A percentile compares a stretch with the other conserved stretches of the same genome.
Conservation (phyloP, 2,113 vertebrate species). For the Amphiprion ocellaris region DNA sequence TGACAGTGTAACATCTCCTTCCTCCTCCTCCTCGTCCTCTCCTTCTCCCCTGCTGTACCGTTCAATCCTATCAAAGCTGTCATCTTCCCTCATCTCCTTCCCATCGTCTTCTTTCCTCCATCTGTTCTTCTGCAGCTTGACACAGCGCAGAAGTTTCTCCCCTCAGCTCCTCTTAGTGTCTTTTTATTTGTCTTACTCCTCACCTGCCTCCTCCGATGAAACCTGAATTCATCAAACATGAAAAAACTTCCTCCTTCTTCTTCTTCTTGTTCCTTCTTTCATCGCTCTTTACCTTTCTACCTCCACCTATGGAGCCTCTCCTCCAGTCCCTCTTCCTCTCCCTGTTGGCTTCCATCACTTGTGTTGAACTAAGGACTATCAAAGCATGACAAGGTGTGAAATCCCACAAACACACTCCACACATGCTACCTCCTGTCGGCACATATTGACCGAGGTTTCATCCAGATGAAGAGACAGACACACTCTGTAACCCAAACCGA, state of each 20-base stretch:
- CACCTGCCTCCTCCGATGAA: conserved; percentile 17
- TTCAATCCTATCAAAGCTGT: conserved; percentile 27
- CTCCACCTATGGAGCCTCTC: neutral
- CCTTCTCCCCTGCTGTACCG: conserved; percentile 20
- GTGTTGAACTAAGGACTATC: conserved; percentile 17
- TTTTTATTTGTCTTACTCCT: conserved; percentile 5
- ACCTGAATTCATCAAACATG: conserved; percentile 32
- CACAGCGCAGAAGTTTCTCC: conserved; percentile 28
- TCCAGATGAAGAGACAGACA: neutral
- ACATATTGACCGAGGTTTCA: conserved; percentile 1
- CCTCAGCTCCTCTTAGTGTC: conserved; percentile 32
- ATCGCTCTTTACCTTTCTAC: neutral
- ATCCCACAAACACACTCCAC: neutral
- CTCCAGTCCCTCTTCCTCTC: neutral
- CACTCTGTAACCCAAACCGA: no score
- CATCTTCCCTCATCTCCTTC: conserved; percentile 18
- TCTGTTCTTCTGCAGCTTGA: conserved; percentile 27
- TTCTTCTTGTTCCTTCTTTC: conserved; percentile 6
- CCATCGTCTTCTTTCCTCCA: conserved; percentile 17
- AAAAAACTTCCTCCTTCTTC: conserved; percentile 26
- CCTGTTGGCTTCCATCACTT: conserved; percentile 37
- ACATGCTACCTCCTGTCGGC: conserved; percentile 26
- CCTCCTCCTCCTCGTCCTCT: neutral
- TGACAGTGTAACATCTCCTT: conserved; percentile 34
- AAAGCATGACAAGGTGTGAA: conserved; percentile 59